Percentiles rank a stretch among this genome's conserved stretches.
Conservation (phyloP, 2,797 vertebrate species). For the Xiphophorus birchmanni region DNA sequence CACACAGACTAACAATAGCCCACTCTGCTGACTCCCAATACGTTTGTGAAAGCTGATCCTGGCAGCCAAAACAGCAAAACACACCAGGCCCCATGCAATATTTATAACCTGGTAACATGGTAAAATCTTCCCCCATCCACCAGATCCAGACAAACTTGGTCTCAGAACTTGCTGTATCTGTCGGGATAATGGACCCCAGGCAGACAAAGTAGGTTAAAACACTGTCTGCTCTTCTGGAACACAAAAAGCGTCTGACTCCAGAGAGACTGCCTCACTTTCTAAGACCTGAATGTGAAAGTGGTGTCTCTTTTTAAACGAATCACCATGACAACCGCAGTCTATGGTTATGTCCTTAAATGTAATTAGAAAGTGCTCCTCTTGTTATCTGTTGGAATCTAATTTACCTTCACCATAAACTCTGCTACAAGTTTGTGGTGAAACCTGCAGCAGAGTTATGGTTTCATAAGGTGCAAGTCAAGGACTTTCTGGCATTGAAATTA, state of each 20-base stretch:
- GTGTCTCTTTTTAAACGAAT: conserved; percentile 23
- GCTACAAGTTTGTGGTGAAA: not conserved
- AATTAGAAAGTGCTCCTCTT: conserved; percentile 42
- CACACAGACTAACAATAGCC: not conserved
- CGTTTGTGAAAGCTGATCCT: conserved; percentile 33
- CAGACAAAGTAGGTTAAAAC: conserved; percentile 78
- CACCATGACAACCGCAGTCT: conserved; percentile 55
- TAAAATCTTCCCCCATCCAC: conserved; percentile 39
- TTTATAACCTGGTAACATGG: conserved; percentile 59
- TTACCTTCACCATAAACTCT: conserved; percentile 23
- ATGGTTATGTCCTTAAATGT: conserved; percentile 61
- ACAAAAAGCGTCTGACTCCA: conserved; percentile 65
- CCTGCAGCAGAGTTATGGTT: not conserved
- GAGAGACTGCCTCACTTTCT: conserved; percentile 37
- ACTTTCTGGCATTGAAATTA: not conserved
- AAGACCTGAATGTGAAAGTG: conserved; percentile 31
- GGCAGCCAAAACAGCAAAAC: conserved; percentile 41
- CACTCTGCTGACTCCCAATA: conserved; percentile 35
- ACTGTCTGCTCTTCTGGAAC: conserved; percentile 72
- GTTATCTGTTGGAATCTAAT: conserved; percentile 28
- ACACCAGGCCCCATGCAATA: conserved; percentile 59
- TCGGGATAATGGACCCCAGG: conserved; percentile 66
- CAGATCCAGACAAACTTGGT: conserved; percentile 20
- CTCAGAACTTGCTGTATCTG: conserved; percentile 49
- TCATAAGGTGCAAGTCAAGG: too few relatives aligned